phyloP scores from a whole-genome alignment of 2,888 invertebrate genomes.

The Asteroscopus sphinx region DNA sequence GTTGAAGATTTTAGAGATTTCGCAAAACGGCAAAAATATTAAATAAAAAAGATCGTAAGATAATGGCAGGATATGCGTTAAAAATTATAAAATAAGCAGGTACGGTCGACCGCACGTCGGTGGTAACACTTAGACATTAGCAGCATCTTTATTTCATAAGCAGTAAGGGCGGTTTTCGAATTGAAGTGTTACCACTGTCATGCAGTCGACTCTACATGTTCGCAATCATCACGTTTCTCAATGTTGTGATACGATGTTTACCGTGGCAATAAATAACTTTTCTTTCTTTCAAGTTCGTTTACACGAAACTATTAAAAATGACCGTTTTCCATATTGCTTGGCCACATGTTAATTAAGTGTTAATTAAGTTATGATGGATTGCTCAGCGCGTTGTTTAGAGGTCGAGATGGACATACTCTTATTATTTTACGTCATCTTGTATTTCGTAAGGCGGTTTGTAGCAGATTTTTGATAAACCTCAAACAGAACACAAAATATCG shows the following conservation, averaged over 20 bases:
- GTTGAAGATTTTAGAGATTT: neutral
- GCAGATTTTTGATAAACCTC: conserved; percentile 45
- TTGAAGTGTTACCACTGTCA: too few species aligned
- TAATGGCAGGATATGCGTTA: too few species aligned
- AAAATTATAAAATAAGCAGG: too few species aligned
- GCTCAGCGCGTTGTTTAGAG: conserved; percentile 52
- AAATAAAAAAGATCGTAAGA: neutral
- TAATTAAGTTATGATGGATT: conserved; percentile 63
- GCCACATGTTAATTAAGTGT: conserved; percentile 53
- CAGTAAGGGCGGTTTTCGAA: too few species aligned
- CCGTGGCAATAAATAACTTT: too few species aligned
- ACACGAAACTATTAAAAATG: conserved; percentile 5
- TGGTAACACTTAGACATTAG: too few species aligned
- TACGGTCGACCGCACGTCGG: too few species aligned
- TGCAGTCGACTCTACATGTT: too few species aligned
- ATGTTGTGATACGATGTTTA: too few species aligned
- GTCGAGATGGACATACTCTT: conserved; percentile 53
- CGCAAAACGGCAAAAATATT: neutral
- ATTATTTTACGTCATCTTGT: conserved; percentile 31
- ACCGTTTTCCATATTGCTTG: conserved; percentile 9
- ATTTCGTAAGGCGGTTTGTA: conserved; percentile 38
- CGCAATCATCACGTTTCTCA: too few species aligned
- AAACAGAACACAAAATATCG: conserved; percentile 10
- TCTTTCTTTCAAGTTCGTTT: too few species aligned
- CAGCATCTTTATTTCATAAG: too few species aligned